These are phyloP conservation scores for Congeria kusceri DNA, from an alignment of 2,888 invertebrate genomes.

Conservation along the genomic window DNA sequence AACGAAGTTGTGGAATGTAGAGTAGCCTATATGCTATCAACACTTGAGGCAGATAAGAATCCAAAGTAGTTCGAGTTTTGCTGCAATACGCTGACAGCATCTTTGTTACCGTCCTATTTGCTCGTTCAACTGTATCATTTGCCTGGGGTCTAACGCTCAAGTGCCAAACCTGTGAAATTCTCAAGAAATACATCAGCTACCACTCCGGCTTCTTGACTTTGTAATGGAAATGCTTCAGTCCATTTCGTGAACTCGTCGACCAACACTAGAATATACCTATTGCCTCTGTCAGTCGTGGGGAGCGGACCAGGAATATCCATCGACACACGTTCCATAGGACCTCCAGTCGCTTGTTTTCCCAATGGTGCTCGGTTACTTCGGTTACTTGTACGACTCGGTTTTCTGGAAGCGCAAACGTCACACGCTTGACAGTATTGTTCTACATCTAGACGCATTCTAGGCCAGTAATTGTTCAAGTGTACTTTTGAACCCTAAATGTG, in stretches of 20 bases:
- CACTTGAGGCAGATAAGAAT: constrained; percentile 18
- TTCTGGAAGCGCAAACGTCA: constrained; percentile 17
- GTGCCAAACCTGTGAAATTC: constrained; percentile 19
- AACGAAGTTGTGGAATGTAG: neutral
- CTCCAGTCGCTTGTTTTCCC: constrained; percentile 1
- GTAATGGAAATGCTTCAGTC: constrained; percentile 23
- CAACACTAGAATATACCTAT: constrained; percentile 27
- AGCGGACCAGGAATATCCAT: constrained; percentile 34
- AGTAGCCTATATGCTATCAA: constrained; percentile 31
- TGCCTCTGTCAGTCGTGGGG: constrained; percentile 12
- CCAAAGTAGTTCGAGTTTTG: constrained; percentile 16
- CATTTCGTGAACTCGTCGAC: constrained; percentile 37
- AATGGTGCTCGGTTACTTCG: constrained; percentile 29
- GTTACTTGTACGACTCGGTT: neutral
- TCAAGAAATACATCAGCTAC: constrained; percentile 19
- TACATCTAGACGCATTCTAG: constrained; percentile 7
- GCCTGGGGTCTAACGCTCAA: constrained; percentile 38
- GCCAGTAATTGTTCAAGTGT: constrained; percentile 16
- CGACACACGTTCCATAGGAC: constrained; percentile 25
- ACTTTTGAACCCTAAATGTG: constrained; percentile 15
- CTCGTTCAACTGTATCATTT: constrained; percentile 43
- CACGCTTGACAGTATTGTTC: constrained; percentile 15
- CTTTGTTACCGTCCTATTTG: constrained; percentile 27
- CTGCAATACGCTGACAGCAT: constrained; percentile 41
- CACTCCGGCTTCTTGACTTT: constrained; percentile 25